Evolutionary conservation across 2,113 vertebrate genomes (phyloP).

Genomic region (Elgaria multicarinata): DNA sequence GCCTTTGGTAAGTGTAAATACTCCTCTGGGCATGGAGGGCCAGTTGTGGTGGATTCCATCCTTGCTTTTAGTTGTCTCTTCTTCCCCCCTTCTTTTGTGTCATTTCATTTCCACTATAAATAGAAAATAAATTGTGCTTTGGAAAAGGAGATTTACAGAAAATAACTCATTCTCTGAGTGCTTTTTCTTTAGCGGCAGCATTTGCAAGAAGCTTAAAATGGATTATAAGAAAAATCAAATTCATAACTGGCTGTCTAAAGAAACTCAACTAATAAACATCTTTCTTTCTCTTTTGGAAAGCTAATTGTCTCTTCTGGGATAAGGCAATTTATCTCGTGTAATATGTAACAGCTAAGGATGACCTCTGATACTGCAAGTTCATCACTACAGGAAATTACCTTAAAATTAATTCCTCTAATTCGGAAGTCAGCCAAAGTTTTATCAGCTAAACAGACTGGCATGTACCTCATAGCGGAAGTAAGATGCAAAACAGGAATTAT

Average conservation of each 20-base stretch:
- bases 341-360: slow-evolving; percentile 37
- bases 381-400: slow-evolving; percentile 47
- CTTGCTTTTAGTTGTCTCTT: neutral
- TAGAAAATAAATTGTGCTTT: neutral
- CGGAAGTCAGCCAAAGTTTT: slow-evolving; percentile 56
- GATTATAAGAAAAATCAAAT: neutral
- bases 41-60: neutral
- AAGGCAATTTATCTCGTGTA: slow-evolving; percentile 29
- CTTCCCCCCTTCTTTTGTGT: neutral
- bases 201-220: neutral
- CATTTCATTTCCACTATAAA: neutral
- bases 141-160: neutral
- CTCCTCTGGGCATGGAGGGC: neutral
- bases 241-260: neutral
- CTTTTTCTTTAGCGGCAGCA: neutral
- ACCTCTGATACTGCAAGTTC: slow-evolving; percentile 42
- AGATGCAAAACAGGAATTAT: slow-evolving; percentile 49
- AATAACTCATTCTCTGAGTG: neutral
- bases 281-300: slow-evolving; percentile 15
- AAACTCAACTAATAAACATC: accelerated
- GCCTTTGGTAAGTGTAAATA: slow-evolving; percentile 82
- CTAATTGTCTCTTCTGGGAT: neutral
- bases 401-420: slow-evolving; percentile 58
- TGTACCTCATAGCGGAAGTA: slow-evolving; percentile 42
- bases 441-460: slow-evolving; percentile 53